These are phyloP conservation scores for Mus spretus DNA, from an alignment of 2,797 vertebrate species.

Conservation along the genomic window DNA sequence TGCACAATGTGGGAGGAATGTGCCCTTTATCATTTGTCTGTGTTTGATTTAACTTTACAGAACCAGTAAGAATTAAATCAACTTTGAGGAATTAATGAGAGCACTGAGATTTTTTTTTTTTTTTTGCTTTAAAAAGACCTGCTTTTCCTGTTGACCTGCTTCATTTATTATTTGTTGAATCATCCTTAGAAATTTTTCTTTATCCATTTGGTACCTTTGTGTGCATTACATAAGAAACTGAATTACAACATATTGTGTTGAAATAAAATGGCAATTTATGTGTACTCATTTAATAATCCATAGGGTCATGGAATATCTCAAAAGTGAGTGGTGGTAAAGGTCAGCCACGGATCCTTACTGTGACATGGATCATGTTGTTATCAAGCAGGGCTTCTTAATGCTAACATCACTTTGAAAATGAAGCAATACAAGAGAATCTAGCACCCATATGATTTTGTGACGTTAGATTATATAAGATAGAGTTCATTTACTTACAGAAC, in stretches of 20 bases:
- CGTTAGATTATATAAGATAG: constrained; percentile 44
- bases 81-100: background rate
- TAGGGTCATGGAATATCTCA: constrained; percentile 22
- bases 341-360: constrained; percentile 62
- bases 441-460: background rate
- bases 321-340: constrained; percentile 72
- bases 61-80: constrained; percentile 5
- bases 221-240: constrained; percentile 71
- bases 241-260: constrained; percentile 64
- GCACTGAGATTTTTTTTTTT: background rate
- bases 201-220: constrained; percentile 62
- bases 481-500: constrained; percentile 36
- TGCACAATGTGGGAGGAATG: too few relatives aligned
- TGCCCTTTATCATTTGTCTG: background rate
- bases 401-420: constrained; percentile 47
- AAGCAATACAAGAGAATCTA: background rate
- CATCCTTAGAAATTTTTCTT: constrained; percentile 33
- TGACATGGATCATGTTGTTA: constrained; percentile 55
- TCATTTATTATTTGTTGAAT: constrained; percentile 68
- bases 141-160: constrained; percentile 18
- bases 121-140: constrained; percentile 24
- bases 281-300: constrained; percentile 68
- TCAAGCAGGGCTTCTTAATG: constrained; percentile 62
- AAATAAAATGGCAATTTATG: constrained; percentile 68
- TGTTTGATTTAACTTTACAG: background rate